Evolutionary conservation across 2,888 invertebrate species (phyloP).

Genomic region (Diachrysia chrysitis): DNA sequence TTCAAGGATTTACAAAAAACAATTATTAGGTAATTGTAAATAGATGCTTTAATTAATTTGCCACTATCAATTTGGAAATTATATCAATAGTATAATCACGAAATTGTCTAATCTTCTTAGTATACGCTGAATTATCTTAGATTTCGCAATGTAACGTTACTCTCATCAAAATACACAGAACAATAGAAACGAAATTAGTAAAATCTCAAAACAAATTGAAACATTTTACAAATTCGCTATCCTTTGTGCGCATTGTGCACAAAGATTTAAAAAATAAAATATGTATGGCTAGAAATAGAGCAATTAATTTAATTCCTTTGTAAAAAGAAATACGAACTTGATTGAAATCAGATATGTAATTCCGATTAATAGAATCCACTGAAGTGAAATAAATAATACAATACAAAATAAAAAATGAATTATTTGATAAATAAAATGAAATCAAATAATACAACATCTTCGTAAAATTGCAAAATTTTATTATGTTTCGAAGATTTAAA

Average conservation of each 20-base stretch:
- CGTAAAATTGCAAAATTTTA: neutral
- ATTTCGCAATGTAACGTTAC: neutral
- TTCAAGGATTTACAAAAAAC: no score
- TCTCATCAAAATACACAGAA: neutral
- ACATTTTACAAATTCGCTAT: neutral
- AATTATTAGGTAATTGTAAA: no score
- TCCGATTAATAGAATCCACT: no score
- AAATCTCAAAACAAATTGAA: neutral
- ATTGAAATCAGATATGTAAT: neutral
- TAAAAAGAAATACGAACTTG: neutral
- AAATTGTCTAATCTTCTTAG: no score
- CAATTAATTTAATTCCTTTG: neutral
- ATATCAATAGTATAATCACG: no score
- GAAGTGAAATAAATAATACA: no score
- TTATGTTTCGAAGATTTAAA: neutral
- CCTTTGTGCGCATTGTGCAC: neutral
- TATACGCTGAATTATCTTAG: no score
- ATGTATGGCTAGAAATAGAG: neutral
- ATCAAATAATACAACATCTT: neutral
- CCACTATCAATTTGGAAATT: no score
- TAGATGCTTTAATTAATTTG: no score
- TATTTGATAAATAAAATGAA: neutral
- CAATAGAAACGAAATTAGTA: neutral
- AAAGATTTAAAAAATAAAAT: neutral
- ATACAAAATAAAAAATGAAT: no score